Base-by-base conservation (phyloP, 92 coral and sea anemone species). In the Porites evermanni region DNA sequence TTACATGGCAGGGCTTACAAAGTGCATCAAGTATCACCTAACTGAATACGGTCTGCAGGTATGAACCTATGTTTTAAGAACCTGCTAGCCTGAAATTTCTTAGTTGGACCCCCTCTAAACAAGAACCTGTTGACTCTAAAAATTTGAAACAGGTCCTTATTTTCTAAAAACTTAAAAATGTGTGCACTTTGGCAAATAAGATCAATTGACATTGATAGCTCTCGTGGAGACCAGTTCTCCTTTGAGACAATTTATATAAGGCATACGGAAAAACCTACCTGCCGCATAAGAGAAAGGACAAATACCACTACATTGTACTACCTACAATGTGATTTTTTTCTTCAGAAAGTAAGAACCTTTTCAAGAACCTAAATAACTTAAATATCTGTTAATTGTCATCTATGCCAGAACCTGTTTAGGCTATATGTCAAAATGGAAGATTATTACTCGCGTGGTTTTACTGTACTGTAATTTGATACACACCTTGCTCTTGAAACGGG, bases 401-500 rank as follows among this genome's bases (percentile, higher is more conserved):
- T 26, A 26, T 26, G 32, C 2, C 32, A 26, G 32, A 18, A 16
- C 18, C 18, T 17, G 18, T 65, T 65, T 18, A 65, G 70, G 70
- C 21, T 0, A 21, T 21, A 21, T 21, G 21, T 21, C 21, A 21
- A 21, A 21, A 21, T 21, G 21, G 21, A 21, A 21, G 21, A 21
- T 21, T 21, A 21, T 21, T 21, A 21, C 21, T 21, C 21, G 21
- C 21, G 21, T 21, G 21, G 21, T 21, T 21, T 21, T 21, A 21
- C 21, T 65, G 29, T 70, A 70, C 26, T 24, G 26, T 24, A 32
- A 70, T 70, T 70, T 70, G 50, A 21, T 70, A 70, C 52, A 26
- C 74, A 24, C 74, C 74, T 70, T 70, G 74, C 29, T 70, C 74
- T 21, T 70, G 51, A 70, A 21, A 18, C 51, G 74, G 50, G 29